These are phyloP conservation scores for Leptestheria dahalacensis DNA, from an alignment of 1,140 invertebrate species.

Conservation along the genomic window DNA sequence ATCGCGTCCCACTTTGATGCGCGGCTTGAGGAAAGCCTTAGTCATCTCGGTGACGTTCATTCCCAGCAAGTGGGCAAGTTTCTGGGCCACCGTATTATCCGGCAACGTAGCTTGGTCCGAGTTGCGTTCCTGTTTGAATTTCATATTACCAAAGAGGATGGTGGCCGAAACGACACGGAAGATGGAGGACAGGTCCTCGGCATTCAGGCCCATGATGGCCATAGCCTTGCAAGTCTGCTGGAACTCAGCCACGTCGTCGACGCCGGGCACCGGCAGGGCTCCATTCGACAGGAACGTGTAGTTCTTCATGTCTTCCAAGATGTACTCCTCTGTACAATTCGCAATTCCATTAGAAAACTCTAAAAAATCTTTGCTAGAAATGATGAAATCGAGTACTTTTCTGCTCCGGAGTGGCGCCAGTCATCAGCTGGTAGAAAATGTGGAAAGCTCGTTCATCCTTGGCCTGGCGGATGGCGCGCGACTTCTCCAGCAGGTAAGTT, in stretches of 20 bases:
- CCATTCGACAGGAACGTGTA: slow-evolving; percentile 85
- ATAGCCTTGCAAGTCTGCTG: slow-evolving; percentile 89
- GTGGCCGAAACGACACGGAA: slow-evolving; percentile 91
- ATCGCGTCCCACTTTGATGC: slow-evolving; percentile 96
- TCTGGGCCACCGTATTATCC: slow-evolving; percentile 97
- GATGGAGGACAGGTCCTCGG: slow-evolving; percentile 76
- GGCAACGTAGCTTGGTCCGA: slow-evolving; percentile 95
- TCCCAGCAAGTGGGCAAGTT: slow-evolving; percentile 86
- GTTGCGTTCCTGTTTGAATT: slow-evolving; percentile 95
- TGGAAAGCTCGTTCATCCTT: slow-evolving; percentile 96
- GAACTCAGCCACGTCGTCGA: slow-evolving; percentile 89
- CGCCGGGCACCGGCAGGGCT: slow-evolving; percentile 69
- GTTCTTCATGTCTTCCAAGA: slow-evolving; percentile 85
- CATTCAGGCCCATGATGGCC: slow-evolving; percentile 96
- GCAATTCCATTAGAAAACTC: too few relatives aligned
- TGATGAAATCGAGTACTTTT: slow-evolving; percentile 43
- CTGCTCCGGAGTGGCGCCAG: slow-evolving; percentile 72
- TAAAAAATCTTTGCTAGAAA: too few relatives aligned
- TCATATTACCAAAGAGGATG: slow-evolving; percentile 93
- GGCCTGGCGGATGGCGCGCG: slow-evolving; percentile 92
- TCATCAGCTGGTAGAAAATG: slow-evolving; percentile 95
- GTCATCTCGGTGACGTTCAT: slow-evolving; percentile 91
- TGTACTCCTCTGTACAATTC: slow-evolving; percentile 73
- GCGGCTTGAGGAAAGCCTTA: slow-evolving; percentile 90
- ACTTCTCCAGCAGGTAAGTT: slow-evolving; percentile 95